phyloP scores from a whole-genome alignment of 1,140 invertebrate genomes.

The Drosophila miranda region DNA sequence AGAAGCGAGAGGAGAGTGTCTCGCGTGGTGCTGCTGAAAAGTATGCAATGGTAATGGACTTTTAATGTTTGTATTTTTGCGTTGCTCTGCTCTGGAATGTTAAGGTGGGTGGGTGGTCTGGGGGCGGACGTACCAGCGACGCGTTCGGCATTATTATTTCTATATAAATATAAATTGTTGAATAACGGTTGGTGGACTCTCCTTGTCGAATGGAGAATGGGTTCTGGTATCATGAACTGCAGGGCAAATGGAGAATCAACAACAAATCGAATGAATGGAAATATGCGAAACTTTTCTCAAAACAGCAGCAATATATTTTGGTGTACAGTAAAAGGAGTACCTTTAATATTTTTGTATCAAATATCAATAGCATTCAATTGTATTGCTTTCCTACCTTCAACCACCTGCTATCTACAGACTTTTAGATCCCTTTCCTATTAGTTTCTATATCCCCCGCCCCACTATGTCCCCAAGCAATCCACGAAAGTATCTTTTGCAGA shows the following conservation, averaged over 20 bases:
- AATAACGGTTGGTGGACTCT: slow-evolving; percentile 22
- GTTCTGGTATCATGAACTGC: background rate
- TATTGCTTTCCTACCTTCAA: no score
- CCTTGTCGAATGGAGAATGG: background rate
- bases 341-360: background rate
- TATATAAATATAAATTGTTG: slow-evolving; percentile 14
- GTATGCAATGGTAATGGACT: slow-evolving; percentile 68
- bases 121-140: slow-evolving; percentile 6
- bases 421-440: no score
- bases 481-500: no score
- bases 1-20: slow-evolving; percentile 19
- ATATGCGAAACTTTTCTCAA: no score
- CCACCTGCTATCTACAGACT: no score
- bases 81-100: slow-evolving; percentile 9
- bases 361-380: no score
- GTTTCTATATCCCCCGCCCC: background rate
- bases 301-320: no score
- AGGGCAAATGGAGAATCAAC: background rate
- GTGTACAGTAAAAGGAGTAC: background rate
- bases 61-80: slow-evolving; percentile 66
- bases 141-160: slow-evolving; percentile 37
- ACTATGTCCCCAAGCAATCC: no score
- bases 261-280: background rate
- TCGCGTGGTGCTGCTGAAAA: slow-evolving; percentile 42
- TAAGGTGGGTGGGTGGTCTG: background rate